These are phyloP conservation scores for Sphaerophoria taeniata DNA, from an alignment of 2,888 invertebrate species.

Conservation along the genomic window DNA sequence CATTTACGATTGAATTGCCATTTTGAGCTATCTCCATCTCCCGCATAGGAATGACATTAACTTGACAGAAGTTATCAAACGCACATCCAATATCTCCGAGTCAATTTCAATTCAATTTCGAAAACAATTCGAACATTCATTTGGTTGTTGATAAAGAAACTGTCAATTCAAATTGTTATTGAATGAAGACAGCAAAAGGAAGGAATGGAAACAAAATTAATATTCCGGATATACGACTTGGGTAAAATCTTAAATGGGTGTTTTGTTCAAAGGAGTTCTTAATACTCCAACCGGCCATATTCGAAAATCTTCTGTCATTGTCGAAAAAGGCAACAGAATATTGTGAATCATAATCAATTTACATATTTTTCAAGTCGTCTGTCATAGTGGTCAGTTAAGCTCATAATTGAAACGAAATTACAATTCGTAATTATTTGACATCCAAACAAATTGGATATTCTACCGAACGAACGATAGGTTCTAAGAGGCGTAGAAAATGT, in stretches of 20 bases:
- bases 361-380: conserved; percentile 22
- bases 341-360: conserved; percentile 72
- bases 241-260: conserved; percentile 52
- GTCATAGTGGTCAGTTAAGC: conserved; percentile 50
- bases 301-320: conserved; percentile 21
- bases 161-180: conserved; percentile 8
- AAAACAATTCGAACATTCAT: conserved; percentile 8
- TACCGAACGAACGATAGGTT: no score
- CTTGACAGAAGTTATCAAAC: background rate
- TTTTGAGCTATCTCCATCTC: background rate
- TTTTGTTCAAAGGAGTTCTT: conserved; percentile 40
- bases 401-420: conserved; percentile 49
- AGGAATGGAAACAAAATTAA: conserved; percentile 61
- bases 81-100: no score
- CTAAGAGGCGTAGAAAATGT: background rate
- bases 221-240: conserved; percentile 65
- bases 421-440: conserved; percentile 50
- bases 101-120: conserved; percentile 2
- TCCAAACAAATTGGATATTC: conserved; percentile 17
- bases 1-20: conserved; percentile 27
- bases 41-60: background rate
- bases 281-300: conserved; percentile 13
- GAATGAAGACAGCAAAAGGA: conserved; percentile 42
- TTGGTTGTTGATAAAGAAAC: conserved; percentile 1
- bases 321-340: conserved; percentile 1